phyloP scores from a whole-genome alignment of 2,888 invertebrate genomes.

The Eupithecia dodoneata region DNA sequence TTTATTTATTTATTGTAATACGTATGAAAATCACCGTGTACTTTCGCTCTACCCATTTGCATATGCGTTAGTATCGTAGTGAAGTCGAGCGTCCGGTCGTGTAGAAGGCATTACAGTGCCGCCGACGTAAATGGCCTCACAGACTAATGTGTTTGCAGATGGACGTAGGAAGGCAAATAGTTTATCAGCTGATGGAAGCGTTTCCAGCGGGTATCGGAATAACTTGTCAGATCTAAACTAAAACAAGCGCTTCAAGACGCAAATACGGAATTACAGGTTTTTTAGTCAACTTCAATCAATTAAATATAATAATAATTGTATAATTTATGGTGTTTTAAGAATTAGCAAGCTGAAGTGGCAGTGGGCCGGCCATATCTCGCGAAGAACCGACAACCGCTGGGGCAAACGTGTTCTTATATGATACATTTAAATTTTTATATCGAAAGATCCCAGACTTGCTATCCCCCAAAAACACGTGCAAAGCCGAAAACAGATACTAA shows the following conservation, averaged over 20 bases:
- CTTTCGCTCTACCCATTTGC: slow-evolving; percentile 34
- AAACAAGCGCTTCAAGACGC: too few species aligned
- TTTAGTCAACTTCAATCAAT: too few species aligned
- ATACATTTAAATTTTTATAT: too few species aligned
- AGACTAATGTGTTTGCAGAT: slow-evolving; percentile 16
- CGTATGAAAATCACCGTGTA: not conserved
- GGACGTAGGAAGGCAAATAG: not conserved
- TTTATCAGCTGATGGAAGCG: not conserved
- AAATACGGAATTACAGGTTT: too few species aligned
- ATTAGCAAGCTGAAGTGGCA: too few species aligned
- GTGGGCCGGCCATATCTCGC: too few species aligned
- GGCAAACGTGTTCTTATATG: too few species aligned
- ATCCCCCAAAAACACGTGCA: not conserved
- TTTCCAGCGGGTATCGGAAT: not conserved
- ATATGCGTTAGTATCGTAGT: slow-evolving; percentile 40
- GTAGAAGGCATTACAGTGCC: slow-evolving; percentile 47
- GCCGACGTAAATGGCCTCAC: slow-evolving; percentile 20
- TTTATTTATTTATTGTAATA: too few species aligned
- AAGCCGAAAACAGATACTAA: not conserved
- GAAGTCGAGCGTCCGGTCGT: slow-evolving; percentile 23
- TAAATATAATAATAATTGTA: too few species aligned
- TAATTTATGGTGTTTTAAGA: too few species aligned
- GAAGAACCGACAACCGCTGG: too few species aligned
- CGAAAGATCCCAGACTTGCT: too few species aligned
- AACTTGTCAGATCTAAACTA: not conserved